Percentiles rank a stretch among this genome's conserved stretches.
Evolutionary conservation across 1,140 invertebrate genomes (phyloP).

Genomic region (Dreissena polymorpha): DNA sequence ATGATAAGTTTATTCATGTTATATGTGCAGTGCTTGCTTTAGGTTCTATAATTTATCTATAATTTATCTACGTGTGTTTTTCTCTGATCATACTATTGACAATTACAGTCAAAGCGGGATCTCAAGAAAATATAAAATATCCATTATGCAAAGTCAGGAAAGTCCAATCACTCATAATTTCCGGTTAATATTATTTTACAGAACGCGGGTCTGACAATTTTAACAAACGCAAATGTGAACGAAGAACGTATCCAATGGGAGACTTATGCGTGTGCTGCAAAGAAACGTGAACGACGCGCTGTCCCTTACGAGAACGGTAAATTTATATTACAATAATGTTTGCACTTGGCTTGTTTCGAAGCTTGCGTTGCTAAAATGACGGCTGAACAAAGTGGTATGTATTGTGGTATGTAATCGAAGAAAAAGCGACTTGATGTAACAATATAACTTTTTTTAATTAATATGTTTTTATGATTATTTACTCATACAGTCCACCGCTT

Average conservation of each 20-base stretch:
- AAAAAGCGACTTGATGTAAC: too few relatives aligned
- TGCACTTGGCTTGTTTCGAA: too few relatives aligned
- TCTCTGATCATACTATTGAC: not conserved
- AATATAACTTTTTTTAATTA: too few relatives aligned
- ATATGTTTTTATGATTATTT: too few relatives aligned
- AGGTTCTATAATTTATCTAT: not conserved
- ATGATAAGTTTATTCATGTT: not conserved
- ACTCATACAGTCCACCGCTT: too few relatives aligned
- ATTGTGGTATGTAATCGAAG: too few relatives aligned
- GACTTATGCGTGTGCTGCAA: not conserved
- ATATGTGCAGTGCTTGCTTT: not conserved
- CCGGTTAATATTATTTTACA: not conserved
- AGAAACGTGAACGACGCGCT: not conserved
- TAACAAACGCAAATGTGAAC: conserved; percentile 12
- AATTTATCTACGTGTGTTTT: not conserved
- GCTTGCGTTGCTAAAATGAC: too few relatives aligned
- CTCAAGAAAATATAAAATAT: not conserved
- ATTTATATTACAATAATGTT: not conserved
- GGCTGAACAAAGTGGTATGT: too few relatives aligned
- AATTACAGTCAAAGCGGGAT: not conserved
- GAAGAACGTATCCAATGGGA: not conserved
- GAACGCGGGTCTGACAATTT: conserved; percentile 21
- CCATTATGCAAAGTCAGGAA: not conserved
- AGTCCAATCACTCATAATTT: not conserved
- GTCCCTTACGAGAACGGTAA: not conserved